Percentiles rank a stretch among this genome's conserved stretches.
Evolutionary conservation across 2,888 invertebrate species (phyloP).

Genomic region (Leptopterna dolabrata): DNA sequence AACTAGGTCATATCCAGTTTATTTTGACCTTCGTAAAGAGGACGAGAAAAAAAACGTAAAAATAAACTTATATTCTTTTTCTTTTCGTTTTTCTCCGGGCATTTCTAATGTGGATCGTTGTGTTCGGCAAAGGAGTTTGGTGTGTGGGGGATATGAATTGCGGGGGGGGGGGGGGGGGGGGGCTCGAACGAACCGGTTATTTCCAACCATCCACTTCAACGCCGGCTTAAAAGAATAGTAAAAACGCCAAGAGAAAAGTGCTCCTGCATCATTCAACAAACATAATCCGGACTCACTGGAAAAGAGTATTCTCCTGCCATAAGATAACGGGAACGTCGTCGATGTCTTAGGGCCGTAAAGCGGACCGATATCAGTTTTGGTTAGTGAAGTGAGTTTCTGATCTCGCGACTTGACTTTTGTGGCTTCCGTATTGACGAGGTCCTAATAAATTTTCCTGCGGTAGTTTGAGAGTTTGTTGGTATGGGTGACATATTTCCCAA

Average conservation of each 20-base stretch:
- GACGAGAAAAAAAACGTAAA: not conserved
- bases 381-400: not conserved
- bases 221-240: slow-evolving; percentile 26
- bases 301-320: not conserved
- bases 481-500: too few relatives aligned
- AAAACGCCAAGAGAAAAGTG: not conserved
- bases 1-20: slow-evolving; percentile 7
- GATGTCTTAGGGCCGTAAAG: not conserved
- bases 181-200: not conserved
- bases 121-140: not conserved
- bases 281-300: slow-evolving; percentile 10
- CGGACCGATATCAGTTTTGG: not conserved
- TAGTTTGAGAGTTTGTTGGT: not conserved
- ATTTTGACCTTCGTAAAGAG: not conserved
- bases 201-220: not conserved
- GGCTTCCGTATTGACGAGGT: not conserved
- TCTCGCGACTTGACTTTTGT: not conserved
- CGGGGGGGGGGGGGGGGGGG: too few relatives aligned
- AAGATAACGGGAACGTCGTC: not conserved
- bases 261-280: slow-evolving; percentile 26
- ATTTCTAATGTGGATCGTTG: slow-evolving; percentile 38
- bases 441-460: not conserved
- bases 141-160: not conserved
- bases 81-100: not conserved
- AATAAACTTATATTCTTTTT: not conserved